Evolutionary conservation across 2,113 vertebrate genomes (phyloP).

Genomic region (Ochotona princeps): DNA sequence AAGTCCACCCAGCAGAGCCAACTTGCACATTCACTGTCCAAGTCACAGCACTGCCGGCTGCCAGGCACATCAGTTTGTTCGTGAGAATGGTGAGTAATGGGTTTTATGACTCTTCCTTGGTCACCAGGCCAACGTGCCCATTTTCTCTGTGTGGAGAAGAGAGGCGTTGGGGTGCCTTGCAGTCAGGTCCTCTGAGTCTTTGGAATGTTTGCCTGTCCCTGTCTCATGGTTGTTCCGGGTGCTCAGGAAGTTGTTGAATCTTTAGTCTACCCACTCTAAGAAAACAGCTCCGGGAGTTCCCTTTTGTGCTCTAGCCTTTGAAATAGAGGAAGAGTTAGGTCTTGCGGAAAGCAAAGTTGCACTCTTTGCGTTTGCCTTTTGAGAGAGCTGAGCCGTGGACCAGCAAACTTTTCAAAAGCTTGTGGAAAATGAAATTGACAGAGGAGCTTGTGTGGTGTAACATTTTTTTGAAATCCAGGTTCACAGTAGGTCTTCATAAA

Average conservation of each 20-base stretch:
- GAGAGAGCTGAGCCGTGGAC: not conserved
- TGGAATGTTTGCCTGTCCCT: not conserved
- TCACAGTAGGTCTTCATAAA: too few species aligned
- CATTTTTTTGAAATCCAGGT: too few species aligned
- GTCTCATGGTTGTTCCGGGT: not conserved
- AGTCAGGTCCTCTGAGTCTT: not conserved
- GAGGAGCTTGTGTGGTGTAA: too few species aligned
- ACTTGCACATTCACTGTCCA: slow-evolving; percentile 70
- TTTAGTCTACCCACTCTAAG: not conserved
- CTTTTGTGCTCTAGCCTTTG: slow-evolving; percentile 58
- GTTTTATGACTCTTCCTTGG: not conserved
- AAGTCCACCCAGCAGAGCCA: slow-evolving; percentile 69
- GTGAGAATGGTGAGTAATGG: slow-evolving; percentile 73
- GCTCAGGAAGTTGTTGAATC: slow-evolving; percentile 19
- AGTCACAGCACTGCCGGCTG: slow-evolving; percentile 58
- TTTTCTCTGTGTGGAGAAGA: not conserved
- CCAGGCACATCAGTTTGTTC: not conserved
- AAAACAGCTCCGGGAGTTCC: slow-evolving; percentile 59
- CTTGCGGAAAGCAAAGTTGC: not conserved
- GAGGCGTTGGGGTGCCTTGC: not conserved
- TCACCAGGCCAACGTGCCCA: not conserved
- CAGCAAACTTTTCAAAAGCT: not conserved
- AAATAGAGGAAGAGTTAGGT: slow-evolving; percentile 41
- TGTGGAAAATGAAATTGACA: too few species aligned
- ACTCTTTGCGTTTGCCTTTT: not conserved